Evolutionary conservation across 1,140 invertebrate species (phyloP).

Genomic region (Brachionus asplanchnoidis): DNA sequence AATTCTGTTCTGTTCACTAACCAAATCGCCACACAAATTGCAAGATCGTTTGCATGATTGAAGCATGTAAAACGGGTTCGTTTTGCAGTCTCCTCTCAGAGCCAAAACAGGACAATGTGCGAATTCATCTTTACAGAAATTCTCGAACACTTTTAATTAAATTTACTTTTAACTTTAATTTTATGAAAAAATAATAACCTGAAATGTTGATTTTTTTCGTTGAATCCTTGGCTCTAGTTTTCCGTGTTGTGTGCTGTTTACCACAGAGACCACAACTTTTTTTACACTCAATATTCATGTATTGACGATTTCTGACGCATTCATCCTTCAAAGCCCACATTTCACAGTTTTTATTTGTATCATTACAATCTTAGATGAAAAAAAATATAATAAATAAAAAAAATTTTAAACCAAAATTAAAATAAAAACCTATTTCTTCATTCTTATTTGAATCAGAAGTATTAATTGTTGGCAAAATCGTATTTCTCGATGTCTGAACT

Average conservation of each 20-base stretch:
- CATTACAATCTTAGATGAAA: not conserved
- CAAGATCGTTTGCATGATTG: constrained; percentile 24
- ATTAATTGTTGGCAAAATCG: not conserved
- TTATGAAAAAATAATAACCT: not conserved
- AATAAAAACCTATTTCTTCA: not conserved
- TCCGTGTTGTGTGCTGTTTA: not conserved
- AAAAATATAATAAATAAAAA: not conserved
- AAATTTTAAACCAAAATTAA: not conserved
- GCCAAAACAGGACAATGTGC: constrained; percentile 4
- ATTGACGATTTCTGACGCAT: not conserved
- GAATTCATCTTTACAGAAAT: constrained; percentile 17
- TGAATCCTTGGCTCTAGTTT: not conserved
- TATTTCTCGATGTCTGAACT: not conserved
- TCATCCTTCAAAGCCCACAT: constrained; percentile 4
- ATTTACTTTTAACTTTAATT: not conserved
- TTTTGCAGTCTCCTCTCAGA: constrained; percentile 32
- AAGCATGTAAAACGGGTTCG: constrained; percentile 37
- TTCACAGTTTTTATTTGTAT: not conserved
- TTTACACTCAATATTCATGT: constrained; percentile 22
- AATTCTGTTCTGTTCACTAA: not conserved
- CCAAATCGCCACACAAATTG: constrained; percentile 29
- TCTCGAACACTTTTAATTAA: not conserved
- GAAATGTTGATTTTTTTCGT: not conserved
- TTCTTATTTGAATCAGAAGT: not conserved
- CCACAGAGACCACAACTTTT: not conserved